phyloP scores from a whole-genome alignment of 1,140 invertebrate genomes.

The Meloidogyne chitwoodi region DNA sequence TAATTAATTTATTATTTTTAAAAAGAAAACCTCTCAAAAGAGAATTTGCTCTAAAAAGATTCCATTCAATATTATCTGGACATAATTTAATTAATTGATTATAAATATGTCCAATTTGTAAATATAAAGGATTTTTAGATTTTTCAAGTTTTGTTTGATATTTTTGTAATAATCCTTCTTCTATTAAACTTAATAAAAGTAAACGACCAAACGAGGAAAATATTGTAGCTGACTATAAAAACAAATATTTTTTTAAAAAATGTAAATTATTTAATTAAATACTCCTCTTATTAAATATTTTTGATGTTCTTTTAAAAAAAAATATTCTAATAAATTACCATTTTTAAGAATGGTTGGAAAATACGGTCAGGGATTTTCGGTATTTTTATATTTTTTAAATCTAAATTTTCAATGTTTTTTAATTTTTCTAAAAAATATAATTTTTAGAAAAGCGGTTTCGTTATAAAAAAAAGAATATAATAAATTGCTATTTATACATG shows the following conservation, averaged over 20 bases:
- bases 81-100: background rate
- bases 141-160: background rate
- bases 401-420: background rate
- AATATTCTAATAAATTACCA: no score
- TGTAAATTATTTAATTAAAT: no score
- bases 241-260: no score
- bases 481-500: background rate
- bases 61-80: background rate
- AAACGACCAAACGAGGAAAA: slow-evolving; percentile 16
- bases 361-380: no score
- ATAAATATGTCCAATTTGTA: background rate
- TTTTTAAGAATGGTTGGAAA: no score
- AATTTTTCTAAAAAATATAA: background rate
- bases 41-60: background rate
- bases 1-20: background rate
- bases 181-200: slow-evolving; percentile 9
- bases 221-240: background rate
- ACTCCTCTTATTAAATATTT: no score
- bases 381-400: no score
- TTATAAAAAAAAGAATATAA: background rate
- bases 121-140: background rate
- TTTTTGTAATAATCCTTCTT: slow-evolving; percentile 14
- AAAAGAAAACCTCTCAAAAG: slow-evolving; percentile 1
- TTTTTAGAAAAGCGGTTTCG: background rate
- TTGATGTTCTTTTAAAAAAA: no score